These are phyloP conservation scores for Crocallis elinguaria DNA, from an alignment of 2,888 invertebrate species.

Conservation along the genomic window DNA sequence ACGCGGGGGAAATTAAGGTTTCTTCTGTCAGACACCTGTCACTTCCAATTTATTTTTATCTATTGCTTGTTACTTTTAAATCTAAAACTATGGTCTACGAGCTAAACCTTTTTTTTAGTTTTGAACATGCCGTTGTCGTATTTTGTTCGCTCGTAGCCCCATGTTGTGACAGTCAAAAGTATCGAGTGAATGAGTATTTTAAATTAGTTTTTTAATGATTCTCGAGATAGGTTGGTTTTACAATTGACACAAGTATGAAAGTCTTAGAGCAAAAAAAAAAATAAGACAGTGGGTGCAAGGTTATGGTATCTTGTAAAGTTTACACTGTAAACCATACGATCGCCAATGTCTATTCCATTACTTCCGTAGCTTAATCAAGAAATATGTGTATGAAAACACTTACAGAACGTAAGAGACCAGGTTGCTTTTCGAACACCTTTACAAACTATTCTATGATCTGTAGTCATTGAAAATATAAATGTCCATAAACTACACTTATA, in stretches of 20 bases:
- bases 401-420: neutral
- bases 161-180: neutral
- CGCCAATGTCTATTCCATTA: too few species aligned
- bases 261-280: neutral
- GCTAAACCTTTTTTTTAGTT: neutral
- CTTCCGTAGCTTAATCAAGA: neutral
- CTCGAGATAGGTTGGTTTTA: neutral
- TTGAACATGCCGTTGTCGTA: neutral
- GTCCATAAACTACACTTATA: slow-evolving; percentile 19
- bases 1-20: slow-evolving; percentile 27
- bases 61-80: neutral
- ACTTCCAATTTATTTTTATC: neutral
- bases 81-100: too few species aligned
- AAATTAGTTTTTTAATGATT: too few species aligned
- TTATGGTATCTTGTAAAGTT: neutral
- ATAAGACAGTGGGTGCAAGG: neutral
- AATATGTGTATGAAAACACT: too few species aligned
- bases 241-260: neutral
- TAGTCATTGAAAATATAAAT: neutral
- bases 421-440: neutral
- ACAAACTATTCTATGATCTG: neutral
- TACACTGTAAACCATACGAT: too few species aligned
- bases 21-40: neutral
- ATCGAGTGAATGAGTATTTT: neutral
- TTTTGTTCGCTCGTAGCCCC: neutral